These are phyloP conservation scores for Gila robusta DNA, from an alignment of 2,797 vertebrate species.

Conservation along the genomic window DNA sequence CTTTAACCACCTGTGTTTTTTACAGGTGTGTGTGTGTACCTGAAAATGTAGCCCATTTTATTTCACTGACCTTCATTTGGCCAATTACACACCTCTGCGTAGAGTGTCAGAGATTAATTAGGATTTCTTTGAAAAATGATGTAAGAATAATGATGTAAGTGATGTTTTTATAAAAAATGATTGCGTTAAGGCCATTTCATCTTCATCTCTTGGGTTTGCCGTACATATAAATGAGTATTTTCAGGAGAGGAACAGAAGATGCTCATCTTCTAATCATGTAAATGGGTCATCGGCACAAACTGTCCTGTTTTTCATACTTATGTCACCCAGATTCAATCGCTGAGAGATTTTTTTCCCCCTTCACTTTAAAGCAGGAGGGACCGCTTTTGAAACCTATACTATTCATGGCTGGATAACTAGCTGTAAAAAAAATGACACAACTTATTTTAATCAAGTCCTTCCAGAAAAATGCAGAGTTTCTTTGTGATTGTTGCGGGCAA, in stretches of 20 bases:
- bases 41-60: background rate
- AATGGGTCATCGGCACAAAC: no score
- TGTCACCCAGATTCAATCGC: background rate
- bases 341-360: background rate
- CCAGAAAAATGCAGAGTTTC: no score
- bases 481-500: no score
- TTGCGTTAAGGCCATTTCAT: background rate
- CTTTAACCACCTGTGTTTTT: no score
- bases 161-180: background rate
- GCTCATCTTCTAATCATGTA: background rate
- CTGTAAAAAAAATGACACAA: background rate
- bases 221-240: background rate
- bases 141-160: background rate
- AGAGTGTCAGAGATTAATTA: background rate
- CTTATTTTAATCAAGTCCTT: no score
- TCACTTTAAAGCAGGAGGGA: background rate
- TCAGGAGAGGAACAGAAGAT: background rate
- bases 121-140: background rate
- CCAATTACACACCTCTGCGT: background rate
- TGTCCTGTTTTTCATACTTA: background rate
- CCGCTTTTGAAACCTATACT: background rate
- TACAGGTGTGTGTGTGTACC: background rate
- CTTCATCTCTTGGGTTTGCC: background rate
- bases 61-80: constrained; percentile 12
- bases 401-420: background rate